A percentile compares a stretch with the other conserved stretches of the same genome.
These are phyloP conservation scores for Cromileptes altivelis DNA, from an alignment of 2,113 vertebrate species.

Conservation along the genomic window DNA sequence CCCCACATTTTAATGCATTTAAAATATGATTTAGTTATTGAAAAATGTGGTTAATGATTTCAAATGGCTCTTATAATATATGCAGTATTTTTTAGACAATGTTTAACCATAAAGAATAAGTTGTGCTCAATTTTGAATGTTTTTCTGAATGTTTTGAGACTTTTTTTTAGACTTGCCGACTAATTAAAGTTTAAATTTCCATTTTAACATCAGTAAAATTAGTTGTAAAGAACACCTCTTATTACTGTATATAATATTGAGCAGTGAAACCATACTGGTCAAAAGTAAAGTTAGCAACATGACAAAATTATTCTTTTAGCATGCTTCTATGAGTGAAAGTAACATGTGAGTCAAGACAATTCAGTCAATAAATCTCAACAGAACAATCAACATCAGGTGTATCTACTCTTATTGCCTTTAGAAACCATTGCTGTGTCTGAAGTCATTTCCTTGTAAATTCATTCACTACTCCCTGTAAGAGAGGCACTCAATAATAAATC, in stretches of 20 bases:
- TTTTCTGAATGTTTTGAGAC: too few relatives aligned
- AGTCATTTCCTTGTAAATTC: neutral
- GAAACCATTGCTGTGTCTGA: neutral
- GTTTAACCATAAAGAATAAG: too few relatives aligned
- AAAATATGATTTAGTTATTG: too few relatives aligned
- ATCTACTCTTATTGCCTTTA: neutral
- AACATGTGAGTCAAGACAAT: neutral
- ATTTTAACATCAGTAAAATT: too few relatives aligned
- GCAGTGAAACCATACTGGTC: neutral
- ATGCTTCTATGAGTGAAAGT: neutral
- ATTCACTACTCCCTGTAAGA: neutral
- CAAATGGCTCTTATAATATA: too few relatives aligned
- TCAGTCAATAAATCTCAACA: neutral
- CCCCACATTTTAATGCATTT: too few relatives aligned
- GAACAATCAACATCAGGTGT: neutral
- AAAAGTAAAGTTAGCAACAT: neutral
- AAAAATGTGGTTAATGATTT: too few relatives aligned
- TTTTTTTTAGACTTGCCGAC: too few relatives aligned
- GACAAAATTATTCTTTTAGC: neutral
- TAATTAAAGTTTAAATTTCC: too few relatives aligned
- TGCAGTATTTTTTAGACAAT: too few relatives aligned
- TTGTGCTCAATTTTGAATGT: too few relatives aligned
- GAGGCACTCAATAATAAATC: neutral
- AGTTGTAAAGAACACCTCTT: too few relatives aligned
- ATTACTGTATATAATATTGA: neutral